Evolutionary conservation across 2,797 vertebrate species (phyloP), one percentile per base, ranked within the genome.

Genomic region (Erpetoichthys calabaricus): DNA sequence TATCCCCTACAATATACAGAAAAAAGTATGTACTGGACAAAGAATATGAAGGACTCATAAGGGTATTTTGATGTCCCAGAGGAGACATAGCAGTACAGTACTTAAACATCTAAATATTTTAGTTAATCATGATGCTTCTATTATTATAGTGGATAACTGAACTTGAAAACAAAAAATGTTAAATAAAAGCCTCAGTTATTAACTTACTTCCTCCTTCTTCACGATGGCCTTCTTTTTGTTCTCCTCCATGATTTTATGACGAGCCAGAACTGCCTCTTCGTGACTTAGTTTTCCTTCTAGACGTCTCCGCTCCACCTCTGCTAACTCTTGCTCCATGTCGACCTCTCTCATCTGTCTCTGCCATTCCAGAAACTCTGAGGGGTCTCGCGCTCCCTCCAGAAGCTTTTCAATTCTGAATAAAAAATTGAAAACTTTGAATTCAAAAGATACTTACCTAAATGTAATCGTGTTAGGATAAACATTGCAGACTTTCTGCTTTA

Each of bases 171-270:
- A 8, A 8, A n/a, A n/a, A 50, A n/a, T 50, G n/a, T 7, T 50
- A 7, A 50, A 50, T n/a, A 50, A 50, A 7, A 50, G n/a, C 7
- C n/a, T 50, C 10, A 3, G n/a, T 7, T 25, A 25, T 25, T 25
- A 2, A 25, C 25, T 64, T 73, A 98, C 94, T 90, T 94, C 82
- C 64, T 90, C 84, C 73, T 88, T 94, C 65, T 87, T 80, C 49
- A 73, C 68, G 54, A 73, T 64, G 3, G 80, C 91, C 60, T 73
- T 80, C 71, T 72, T 82, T 67, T 85, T 86, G 60, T 96, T 97
- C 61, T 77, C 76, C 58, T 82, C 84, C 54, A 70, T 64, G 6
- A 87, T 57, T 6, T 70, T 81, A 46, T 80, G 76, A 56, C 72
- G 87, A 6, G 88, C 86, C 66, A 91, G 69, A n/a, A 76, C 65